Base-by-base conservation (phyloP, 2,797 vertebrate genomes). In the Etheostoma perlongum region DNA sequence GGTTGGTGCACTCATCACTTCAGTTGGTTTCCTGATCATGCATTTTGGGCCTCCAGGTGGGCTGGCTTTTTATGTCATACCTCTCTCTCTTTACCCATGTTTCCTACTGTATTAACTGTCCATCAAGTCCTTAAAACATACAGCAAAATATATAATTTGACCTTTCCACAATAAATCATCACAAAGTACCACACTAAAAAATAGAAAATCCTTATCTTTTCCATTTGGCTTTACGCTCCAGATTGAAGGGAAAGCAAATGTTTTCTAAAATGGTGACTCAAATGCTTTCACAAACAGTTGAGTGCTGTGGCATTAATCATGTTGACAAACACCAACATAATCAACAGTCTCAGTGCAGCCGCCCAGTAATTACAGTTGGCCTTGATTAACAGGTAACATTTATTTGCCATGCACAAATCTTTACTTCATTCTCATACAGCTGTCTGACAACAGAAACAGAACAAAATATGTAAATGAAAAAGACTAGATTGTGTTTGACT, bases 21-120 rank as follows among this genome's bases (percentile, higher is more conserved):
- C 69, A 60, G 42, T 19, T 57, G 42, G 21, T 74, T 72, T 2
- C 62, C 59, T 72, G 49, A 73, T 62, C 44, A 30, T 14, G 14
- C 42, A 46, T 46, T 15, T 64, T 19, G 13, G 21, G 16, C 12
- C 5, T 21, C 23, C 15, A 16, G 40, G n/a, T 55, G 49, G 33
- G 2, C 30, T 15, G 4, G n/a, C 21, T 14, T 16, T 33, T 27
- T n/a, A n/a, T 33, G 25, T 48, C 9, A 47, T 27, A 61, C 36
- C 14, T 1, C 25, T 14, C 27, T 33, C 46, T 63, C 30, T 40
- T 52, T 19, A 19, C 6, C 36, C 7, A 4, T 52, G 33, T 67
- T 67, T 55, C 11, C 51, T 25, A 25, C 42, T 44, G 42, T 44
- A 40, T 40, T 40, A 40, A 40, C 9, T 40, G 10, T 40, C 2